A percentile compares a stretch with the other conserved stretches of the same genome.
Evolutionary conservation across 1,140 invertebrate genomes (phyloP).

Genomic region (Cotesia vestalis): DNA sequence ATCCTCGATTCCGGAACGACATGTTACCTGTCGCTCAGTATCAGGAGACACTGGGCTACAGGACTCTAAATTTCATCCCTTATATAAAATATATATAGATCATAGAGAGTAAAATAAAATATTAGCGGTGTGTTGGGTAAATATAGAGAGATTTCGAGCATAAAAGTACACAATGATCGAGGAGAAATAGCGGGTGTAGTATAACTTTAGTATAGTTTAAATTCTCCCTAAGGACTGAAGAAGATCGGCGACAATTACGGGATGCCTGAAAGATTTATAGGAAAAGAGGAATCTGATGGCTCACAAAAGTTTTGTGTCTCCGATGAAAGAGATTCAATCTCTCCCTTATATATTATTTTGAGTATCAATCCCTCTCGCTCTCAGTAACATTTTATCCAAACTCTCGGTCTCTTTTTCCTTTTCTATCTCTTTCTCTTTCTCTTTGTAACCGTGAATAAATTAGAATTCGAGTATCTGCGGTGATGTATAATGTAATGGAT

Average conservation of each 20-base stretch:
- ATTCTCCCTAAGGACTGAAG: constrained; percentile 18
- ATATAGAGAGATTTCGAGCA: background rate
- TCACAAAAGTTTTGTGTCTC: constrained; percentile 28
- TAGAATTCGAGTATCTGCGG: constrained; percentile 54
- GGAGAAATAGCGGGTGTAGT: constrained; percentile 10
- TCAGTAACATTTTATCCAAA: background rate
- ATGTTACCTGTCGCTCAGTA: constrained; percentile 25
- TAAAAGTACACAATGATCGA: constrained; percentile 1
- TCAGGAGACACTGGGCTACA: background rate
- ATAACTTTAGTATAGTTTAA: constrained; percentile 12
- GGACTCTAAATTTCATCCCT: background rate
- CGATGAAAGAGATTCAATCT: constrained; percentile 30
- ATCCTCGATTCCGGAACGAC: constrained; percentile 20
- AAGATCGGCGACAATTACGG: constrained; percentile 30
- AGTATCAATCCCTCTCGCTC: constrained; percentile 35
- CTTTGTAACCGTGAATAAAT: constrained; percentile 30
- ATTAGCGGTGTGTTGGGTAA: too few relatives aligned
- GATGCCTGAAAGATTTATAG: constrained; percentile 29
- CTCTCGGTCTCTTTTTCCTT: constrained; percentile 22
- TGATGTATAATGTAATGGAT: constrained; percentile 65
- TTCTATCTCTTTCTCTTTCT: constrained; percentile 36
- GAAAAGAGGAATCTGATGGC: constrained; percentile 28
- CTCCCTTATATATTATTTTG: constrained; percentile 29
- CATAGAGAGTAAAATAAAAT: background rate
- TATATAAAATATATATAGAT: too few relatives aligned